phyloP scores from a whole-genome alignment of 2,797 vertebrate genomes.

The Myiotriccus ornatus region DNA sequence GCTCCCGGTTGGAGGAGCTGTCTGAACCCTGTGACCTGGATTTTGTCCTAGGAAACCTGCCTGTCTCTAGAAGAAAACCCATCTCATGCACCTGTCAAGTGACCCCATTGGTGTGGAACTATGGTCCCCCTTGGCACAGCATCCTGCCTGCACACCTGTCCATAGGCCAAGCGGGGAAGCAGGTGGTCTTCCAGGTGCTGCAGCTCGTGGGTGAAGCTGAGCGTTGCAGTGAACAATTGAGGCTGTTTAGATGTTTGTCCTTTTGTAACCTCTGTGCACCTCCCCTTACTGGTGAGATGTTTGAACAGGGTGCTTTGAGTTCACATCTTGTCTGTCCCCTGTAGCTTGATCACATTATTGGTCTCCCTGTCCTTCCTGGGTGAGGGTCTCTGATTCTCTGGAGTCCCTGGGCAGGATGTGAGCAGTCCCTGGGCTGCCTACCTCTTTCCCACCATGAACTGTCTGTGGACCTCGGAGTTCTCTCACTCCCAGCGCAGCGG shows the following conservation, averaged over 20 bases:
- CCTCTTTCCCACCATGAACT: rapidly evolving
- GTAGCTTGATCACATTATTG: rapidly evolving
- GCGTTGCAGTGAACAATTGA: rapidly evolving
- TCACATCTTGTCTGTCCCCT: rapidly evolving
- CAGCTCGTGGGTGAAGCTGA: neutral
- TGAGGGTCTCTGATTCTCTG: neutral
- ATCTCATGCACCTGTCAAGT: rapidly evolving
- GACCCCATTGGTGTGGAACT: rapidly evolving
- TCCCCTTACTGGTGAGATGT: neutral
- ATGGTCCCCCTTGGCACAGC: rapidly evolving
- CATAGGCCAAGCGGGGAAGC: rapidly evolving
- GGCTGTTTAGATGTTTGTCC: neutral
- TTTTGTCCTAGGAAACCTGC: neutral
- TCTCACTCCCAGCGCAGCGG: neutral
- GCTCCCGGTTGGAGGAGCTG: neutral
- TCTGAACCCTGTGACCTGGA: too few relatives aligned
- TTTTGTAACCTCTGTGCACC: neutral
- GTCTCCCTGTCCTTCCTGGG: neutral
- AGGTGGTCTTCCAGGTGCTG: neutral
- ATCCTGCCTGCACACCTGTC: neutral
- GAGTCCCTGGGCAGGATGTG: too few relatives aligned
- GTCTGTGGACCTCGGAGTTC: neutral
- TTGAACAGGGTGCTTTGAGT: neutral
- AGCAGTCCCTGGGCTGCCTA: neutral
- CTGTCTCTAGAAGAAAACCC: neutral